These are phyloP conservation scores for Noctilio leporinus DNA, from an alignment of 2,113 vertebrate genomes.

Conservation along the genomic window DNA sequence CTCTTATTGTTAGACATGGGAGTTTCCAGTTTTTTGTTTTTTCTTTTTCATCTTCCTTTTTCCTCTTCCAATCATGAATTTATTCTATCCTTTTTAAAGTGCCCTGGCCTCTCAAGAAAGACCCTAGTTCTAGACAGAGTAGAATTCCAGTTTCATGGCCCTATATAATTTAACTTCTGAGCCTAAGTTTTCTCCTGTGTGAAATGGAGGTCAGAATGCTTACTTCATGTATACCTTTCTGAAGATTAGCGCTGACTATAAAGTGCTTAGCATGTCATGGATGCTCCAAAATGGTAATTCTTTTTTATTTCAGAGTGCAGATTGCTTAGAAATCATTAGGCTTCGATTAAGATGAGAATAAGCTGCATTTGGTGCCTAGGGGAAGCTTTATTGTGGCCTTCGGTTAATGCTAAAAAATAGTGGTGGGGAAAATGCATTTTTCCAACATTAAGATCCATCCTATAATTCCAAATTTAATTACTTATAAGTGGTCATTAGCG, in stretches of 20 bases:
- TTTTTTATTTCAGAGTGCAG: neutral
- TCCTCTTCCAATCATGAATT: neutral
- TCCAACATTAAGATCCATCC: conserved; percentile 40
- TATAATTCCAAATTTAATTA: conserved; percentile 57
- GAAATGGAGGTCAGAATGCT: neutral
- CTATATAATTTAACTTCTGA: neutral
- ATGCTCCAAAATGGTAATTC: neutral
- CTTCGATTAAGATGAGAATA: neutral
- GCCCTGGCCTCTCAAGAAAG: neutral
- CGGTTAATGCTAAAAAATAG: neutral
- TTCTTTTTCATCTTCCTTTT: neutral
- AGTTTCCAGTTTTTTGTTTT: neutral
- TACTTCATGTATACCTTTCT: neutral
- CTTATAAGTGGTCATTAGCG: conserved; percentile 31
- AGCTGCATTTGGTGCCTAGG: neutral
- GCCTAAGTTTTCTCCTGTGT: neutral
- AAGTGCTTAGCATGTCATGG: neutral
- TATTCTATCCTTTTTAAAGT: neutral
- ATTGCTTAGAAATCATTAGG: neutral
- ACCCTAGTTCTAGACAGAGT: neutral
- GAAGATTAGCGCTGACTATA: neutral
- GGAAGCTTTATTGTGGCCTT: neutral
- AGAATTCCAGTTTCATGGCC: neutral
- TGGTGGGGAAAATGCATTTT: conserved; percentile 38
- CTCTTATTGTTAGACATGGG: neutral